Evolutionary conservation across 2,113 vertebrate species (phyloP), one percentile per base, ranked within the genome.

Genomic region (Blennius ocellaris): DNA sequence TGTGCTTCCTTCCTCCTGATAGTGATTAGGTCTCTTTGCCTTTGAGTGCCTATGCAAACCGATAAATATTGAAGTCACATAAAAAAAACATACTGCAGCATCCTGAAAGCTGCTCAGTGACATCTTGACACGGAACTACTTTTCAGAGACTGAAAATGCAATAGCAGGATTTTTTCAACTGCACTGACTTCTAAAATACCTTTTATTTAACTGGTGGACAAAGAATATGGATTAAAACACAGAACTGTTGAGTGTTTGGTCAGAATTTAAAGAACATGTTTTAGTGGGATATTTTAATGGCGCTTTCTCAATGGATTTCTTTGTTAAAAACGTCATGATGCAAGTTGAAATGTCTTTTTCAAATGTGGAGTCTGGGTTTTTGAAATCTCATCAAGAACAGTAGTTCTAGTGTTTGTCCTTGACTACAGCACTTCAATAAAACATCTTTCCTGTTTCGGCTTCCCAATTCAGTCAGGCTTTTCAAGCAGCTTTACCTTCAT

Each of bases 391-490:
- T n/a, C 43, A 10, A 47, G 15, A 53, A 21, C 47, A 69, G 49
- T 37, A 37, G 44, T 51, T 43, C 44, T 37, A 9, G 1, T 57
- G 7, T 38, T 73, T 37, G 6, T 64, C 60, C 48, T 65, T 64
- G 58, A 48, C 59, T 51, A 7, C 17, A 53, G 2, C 36, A 58
- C 37, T 53, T 36, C 6, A 72, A 54, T 49, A 15, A 43, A 79
- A 62, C 57, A 41, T 40, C 49, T 66, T 16, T 21, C 30, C 57
- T 47, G 10, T 65, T 76, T 83, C 52, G 2, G 6, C 47, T 79
- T n/a, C 63, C 44, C 64, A 59, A 36, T 12, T 77, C 50, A 55
- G 59, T 69, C 47, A 40, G 11, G 15, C 9, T 78, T 30, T 55
- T 48, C n/a, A 69, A 37, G n/a, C 14, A 37, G n/a, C 59, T 69